A percentile compares a stretch with the other conserved stretches of the same genome.
phyloP scores from a whole-genome alignment of 2,888 invertebrate species.

The Chirona hameri region DNA sequence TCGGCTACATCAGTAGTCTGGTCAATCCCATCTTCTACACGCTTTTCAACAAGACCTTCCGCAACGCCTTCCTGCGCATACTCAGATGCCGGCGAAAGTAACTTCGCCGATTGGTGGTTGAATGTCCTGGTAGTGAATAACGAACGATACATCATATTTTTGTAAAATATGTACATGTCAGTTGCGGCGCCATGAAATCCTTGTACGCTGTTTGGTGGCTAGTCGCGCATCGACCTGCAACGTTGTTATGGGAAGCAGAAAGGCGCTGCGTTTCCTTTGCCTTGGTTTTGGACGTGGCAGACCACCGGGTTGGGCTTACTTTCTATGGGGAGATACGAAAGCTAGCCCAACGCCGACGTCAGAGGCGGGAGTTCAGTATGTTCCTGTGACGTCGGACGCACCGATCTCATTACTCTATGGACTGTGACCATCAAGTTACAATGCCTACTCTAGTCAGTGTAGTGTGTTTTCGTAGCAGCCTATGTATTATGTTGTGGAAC shows the following conservation, averaged over 20 bases:
- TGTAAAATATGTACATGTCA: not conserved
- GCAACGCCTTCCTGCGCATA: slow-evolving; percentile 84
- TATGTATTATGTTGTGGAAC: too few species aligned
- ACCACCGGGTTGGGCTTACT: not conserved
- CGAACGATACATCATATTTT: not conserved
- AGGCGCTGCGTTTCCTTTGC: too few species aligned
- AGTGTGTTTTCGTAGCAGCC: too few species aligned
- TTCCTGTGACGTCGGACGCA: too few species aligned
- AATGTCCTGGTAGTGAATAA: not conserved
- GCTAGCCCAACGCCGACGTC: not conserved
- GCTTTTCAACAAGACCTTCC: slow-evolving; percentile 89
- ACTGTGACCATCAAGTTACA: too few species aligned
- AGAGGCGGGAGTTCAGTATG: too few species aligned
- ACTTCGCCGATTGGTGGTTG: slow-evolving; percentile 49
- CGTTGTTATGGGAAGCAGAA: too few species aligned
- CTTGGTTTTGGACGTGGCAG: not conserved
- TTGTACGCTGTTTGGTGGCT: not conserved
- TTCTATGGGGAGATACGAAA: not conserved
- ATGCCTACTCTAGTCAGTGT: too few species aligned
- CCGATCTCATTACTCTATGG: too few species aligned
- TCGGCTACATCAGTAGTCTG: slow-evolving; percentile 91
- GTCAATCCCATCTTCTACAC: slow-evolving; percentile 95
- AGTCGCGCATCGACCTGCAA: not conserved
- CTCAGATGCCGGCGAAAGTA: slow-evolving; percentile 66
- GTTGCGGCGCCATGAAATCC: not conserved